Evolutionary conservation across 2,113 vertebrate genomes (phyloP).

Genomic region (Tyto alba): DNA sequence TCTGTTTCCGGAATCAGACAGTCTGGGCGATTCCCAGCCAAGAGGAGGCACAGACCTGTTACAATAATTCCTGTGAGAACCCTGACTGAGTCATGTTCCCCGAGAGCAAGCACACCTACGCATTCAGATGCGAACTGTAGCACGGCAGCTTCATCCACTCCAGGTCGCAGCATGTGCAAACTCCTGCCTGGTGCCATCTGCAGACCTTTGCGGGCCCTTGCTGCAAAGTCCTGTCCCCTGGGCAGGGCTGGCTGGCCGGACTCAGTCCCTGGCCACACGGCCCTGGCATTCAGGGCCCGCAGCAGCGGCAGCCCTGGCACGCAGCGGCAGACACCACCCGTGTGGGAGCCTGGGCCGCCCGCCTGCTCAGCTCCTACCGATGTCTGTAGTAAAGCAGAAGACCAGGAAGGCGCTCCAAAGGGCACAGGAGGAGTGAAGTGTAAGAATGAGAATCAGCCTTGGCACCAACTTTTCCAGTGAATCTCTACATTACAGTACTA

Average conservation of each 20-base stretch:
- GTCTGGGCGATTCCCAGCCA: background rate
- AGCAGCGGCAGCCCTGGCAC: background rate
- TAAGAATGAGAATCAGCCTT: background rate
- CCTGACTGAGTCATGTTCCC: background rate
- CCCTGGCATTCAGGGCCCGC: background rate
- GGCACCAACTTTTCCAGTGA: background rate
- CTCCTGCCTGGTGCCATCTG: background rate
- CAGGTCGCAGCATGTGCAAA: rapidly evolving
- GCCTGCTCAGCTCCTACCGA: rapidly evolving
- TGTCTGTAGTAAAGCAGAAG: background rate
- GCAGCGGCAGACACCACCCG: rapidly evolving
- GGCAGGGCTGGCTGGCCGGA: background rate
- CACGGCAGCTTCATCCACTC: background rate
- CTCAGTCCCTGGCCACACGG: background rate
- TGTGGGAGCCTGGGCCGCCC: rapidly evolving
- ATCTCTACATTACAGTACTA: background rate
- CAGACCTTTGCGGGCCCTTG: background rate
- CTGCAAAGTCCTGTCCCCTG: background rate
- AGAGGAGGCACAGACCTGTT: background rate
- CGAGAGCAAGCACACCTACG: background rate
- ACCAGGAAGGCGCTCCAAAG: background rate
- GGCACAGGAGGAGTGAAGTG: background rate
- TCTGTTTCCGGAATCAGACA: background rate
- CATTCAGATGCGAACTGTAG: rapidly evolving
- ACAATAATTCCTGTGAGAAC: background rate